Evolutionary conservation across 2,797 vertebrate species (phyloP).

Genomic region (Myripristis murdjan): DNA sequence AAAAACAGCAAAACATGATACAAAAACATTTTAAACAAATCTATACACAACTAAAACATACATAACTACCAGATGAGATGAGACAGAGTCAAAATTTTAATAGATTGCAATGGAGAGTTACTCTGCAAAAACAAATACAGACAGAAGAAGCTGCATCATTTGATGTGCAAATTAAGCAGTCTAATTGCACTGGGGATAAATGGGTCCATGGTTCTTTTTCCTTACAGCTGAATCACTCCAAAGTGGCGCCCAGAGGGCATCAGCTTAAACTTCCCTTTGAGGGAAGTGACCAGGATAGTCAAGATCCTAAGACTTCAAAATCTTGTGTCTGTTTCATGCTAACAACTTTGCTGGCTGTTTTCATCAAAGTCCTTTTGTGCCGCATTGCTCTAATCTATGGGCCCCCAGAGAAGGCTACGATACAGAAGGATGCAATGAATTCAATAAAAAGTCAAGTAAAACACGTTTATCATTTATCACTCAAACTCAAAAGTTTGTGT

Average conservation of each 20-base stretch:
- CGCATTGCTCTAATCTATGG: no score
- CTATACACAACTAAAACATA: no score
- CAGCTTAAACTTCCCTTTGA: conserved; percentile 1
- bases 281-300: not conserved
- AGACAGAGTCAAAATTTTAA: not conserved
- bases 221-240: not conserved
- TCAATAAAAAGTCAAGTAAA: no score
- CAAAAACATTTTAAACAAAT: no score
- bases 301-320: not conserved
- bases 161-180: conserved; percentile 15
- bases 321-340: not conserved
- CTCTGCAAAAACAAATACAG: not conserved
- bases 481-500: no score
- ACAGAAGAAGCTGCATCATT: not conserved
- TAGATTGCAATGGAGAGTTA: not conserved
- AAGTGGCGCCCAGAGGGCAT: not conserved
- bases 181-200: conserved; percentile 6
- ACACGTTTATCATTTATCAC: no score
- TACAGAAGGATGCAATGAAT: no score
- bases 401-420: no score
- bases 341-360: not conserved
- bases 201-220: not conserved
- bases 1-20: not conserved
- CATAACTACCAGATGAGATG: not conserved
- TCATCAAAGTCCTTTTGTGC: no score